A percentile compares a stretch with the other conserved stretches of the same genome.
phyloP scores from a whole-genome alignment of 2,113 vertebrate genomes.

The Dasyornis broadbenti region DNA sequence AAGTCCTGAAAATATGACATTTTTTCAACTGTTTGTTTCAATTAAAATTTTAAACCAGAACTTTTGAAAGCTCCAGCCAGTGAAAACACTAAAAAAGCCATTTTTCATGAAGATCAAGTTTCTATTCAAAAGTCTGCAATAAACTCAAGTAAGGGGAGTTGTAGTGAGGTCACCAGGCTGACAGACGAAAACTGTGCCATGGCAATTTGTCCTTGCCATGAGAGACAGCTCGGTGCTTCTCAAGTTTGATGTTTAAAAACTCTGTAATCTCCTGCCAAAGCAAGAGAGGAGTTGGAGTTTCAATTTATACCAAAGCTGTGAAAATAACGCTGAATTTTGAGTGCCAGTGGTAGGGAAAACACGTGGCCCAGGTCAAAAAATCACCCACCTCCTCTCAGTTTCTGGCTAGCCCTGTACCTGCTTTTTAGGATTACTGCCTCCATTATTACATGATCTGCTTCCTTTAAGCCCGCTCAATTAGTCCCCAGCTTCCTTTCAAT shows the following conservation, averaged over 20 bases:
- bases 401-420: accelerated
- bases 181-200: not conserved
- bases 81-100: not conserved
- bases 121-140: not conserved
- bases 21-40: not conserved
- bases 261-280: not conserved
- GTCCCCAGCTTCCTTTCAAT: not conserved
- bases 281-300: not conserved
- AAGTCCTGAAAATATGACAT: not conserved
- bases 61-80: not conserved
- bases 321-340: not conserved
- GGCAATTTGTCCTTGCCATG: not conserved
- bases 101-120: not conserved
- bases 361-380: not conserved
- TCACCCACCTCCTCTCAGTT: not conserved
- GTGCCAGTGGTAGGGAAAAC: not conserved
- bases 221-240: not conserved
- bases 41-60: not conserved
- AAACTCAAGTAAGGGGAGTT: not conserved
- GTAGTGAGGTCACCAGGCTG: not conserved
- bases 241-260: not conserved
- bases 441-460: not conserved
- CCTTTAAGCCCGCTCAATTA: not conserved
- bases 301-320: not conserved
- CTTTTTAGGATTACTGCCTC: not conserved